Evolutionary conservation across 2,797 vertebrate species (phyloP).

Genomic region (Champsocephalus esox): DNA sequence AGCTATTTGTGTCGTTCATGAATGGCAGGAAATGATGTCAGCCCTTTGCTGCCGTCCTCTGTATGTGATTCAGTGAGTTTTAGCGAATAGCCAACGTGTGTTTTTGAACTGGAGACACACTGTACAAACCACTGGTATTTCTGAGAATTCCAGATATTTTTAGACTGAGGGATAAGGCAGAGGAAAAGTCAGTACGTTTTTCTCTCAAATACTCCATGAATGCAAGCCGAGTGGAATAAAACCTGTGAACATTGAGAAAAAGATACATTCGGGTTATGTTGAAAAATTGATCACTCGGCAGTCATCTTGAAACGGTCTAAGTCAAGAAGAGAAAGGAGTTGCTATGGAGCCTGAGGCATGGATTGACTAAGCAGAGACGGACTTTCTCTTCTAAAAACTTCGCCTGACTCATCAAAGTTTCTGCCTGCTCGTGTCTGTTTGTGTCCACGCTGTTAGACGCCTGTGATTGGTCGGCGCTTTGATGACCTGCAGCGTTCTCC

Average conservation of each 20-base stretch:
- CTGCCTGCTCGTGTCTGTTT: conserved; percentile 20
- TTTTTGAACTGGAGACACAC: conserved; percentile 54
- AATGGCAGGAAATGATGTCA: conserved; percentile 89
- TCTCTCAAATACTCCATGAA: conserved; percentile 2
- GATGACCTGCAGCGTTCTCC: conserved; percentile 92
- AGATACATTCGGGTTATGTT: conserved; percentile 11
- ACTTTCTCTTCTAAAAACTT: conserved; percentile 17
- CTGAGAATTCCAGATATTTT: conserved; percentile 52
- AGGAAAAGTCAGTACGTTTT: conserved; percentile 16
- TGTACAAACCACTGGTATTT: conserved; percentile 45
- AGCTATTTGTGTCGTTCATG: conserved; percentile 83
- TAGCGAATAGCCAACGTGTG: conserved; percentile 43
- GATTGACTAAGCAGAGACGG: conserved; percentile 18
- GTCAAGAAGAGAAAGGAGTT: conserved; percentile 16
- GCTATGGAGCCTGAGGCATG: conserved; percentile 1
- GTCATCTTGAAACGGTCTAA: conserved; percentile 7
- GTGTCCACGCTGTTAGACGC: conserved; percentile 84
- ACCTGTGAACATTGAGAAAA: neutral
- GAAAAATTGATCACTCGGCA: conserved; percentile 8
- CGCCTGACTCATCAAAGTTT: conserved; percentile 36
- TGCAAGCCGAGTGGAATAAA: conserved; percentile 18
- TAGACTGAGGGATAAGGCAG: conserved; percentile 31
- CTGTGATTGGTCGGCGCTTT: conserved; percentile 93
- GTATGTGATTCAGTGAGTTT: conserved; percentile 66
- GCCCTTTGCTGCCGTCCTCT: conserved; percentile 70